Conservation (phyloP, 2,888 invertebrate genomes). For the Himalopsyche japonica region DNA sequence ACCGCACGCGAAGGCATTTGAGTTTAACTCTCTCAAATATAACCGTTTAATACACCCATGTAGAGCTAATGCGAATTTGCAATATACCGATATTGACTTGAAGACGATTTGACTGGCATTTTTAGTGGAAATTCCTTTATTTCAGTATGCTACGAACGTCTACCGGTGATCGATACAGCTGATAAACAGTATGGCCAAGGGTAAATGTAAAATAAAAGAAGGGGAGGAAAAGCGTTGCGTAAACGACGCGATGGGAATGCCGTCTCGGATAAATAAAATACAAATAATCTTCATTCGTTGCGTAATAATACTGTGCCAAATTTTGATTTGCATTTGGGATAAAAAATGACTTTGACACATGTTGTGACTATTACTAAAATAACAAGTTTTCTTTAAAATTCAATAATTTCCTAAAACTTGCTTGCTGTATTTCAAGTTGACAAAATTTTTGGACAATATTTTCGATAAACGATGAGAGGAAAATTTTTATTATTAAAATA, state of each 20-base stretch:
- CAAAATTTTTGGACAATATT: no score
- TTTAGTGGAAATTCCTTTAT: not conserved
- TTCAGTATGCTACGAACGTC: not conserved
- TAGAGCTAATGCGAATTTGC: not conserved
- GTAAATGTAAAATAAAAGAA: not conserved
- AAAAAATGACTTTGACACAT: no score
- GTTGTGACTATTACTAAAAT: no score
- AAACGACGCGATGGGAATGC: not conserved
- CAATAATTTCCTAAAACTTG: no score
- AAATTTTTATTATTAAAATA: no score
- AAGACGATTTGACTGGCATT: conserved; percentile 4
- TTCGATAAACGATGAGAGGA: no score
- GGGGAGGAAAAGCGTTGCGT: not conserved
- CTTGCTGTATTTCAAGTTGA: no score
- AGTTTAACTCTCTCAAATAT: not conserved
- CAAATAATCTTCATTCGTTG: no score
- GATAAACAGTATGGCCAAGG: conserved; percentile 17
- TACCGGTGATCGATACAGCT: conserved; percentile 37
- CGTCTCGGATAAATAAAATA: not conserved
- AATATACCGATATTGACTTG: not conserved
- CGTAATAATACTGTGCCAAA: no score
- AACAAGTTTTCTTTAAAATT: no score
- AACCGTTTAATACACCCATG: not conserved
- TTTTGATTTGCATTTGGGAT: no score
- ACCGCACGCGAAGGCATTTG: not conserved